These are phyloP conservation scores for Archips xylosteana DNA, from an alignment of 2,888 invertebrate genomes.

Conservation along the genomic window DNA sequence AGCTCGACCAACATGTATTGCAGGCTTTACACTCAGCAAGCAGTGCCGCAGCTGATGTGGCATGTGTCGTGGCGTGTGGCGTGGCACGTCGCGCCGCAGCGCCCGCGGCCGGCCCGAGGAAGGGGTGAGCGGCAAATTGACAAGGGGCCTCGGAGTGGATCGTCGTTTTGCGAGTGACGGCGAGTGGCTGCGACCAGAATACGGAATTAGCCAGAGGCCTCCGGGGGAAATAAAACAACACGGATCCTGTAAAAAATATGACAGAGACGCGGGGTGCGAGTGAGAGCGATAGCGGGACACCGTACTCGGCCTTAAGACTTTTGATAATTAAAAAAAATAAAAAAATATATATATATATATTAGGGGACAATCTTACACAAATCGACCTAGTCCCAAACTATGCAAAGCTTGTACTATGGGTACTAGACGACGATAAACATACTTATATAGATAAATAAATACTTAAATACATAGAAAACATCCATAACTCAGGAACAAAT, in stretches of 20 bases:
- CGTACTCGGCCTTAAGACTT: neutral
- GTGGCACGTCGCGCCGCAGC: slow-evolving; percentile 22
- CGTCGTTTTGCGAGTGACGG: slow-evolving; percentile 52
- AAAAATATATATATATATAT: too few species aligned
- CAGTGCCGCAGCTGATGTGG: slow-evolving; percentile 26
- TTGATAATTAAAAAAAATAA: too few species aligned
- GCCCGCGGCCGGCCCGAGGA: slow-evolving; percentile 30
- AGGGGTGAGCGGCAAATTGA: slow-evolving; percentile 53
- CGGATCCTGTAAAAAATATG: slow-evolving; percentile 50
- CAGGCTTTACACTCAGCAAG: neutral
- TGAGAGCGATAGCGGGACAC: slow-evolving; percentile 19
- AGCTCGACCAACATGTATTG: too few species aligned
- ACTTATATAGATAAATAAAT: too few species aligned
- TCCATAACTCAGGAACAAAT: too few species aligned
- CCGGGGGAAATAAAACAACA: slow-evolving; percentile 52
- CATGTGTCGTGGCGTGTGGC: slow-evolving; percentile 2
- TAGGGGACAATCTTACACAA: too few species aligned
- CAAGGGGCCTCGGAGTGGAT: slow-evolving; percentile 53
- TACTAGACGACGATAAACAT: too few species aligned
- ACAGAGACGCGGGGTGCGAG: slow-evolving; percentile 34
- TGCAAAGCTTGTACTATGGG: too few species aligned
- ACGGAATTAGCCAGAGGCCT: slow-evolving; percentile 53
- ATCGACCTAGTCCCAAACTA: too few species aligned
- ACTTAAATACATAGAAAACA: too few species aligned
- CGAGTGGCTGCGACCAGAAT: slow-evolving; percentile 52